phyloP scores from a whole-genome alignment of 37 sponge, comb jelly and placozoan genomes.

The Geodia barretti region DNA sequence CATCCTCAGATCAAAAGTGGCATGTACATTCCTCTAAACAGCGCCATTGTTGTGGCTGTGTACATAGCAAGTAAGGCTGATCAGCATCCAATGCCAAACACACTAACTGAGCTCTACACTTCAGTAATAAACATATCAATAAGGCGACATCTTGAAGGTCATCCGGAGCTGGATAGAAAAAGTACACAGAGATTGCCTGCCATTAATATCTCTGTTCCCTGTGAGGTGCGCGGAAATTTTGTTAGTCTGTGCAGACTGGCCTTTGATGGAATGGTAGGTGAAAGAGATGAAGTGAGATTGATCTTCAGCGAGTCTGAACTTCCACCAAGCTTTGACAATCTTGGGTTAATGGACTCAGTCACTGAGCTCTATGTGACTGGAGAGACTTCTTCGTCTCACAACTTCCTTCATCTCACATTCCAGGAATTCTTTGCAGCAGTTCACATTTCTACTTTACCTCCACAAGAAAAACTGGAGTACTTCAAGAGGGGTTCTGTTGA shows the following conservation, averaged over 20 bases:
- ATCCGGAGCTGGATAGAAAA: too few species aligned
- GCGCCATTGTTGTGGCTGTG: background rate
- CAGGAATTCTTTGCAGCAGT: constrained; percentile 24
- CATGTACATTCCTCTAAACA: constrained; percentile 10
- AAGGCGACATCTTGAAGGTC: background rate
- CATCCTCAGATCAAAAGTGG: background rate
- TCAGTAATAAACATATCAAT: background rate
- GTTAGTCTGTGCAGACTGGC: background rate
- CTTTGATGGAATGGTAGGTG: background rate
- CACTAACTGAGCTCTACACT: constrained; percentile 15
- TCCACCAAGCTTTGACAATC: background rate
- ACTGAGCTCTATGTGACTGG: background rate
- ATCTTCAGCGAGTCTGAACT: too few species aligned
- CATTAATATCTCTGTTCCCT: background rate
- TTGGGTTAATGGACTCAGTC: background rate
- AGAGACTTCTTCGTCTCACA: background rate
- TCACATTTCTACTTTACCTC: constrained; percentile 15
- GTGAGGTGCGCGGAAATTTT: background rate
- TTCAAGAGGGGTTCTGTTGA: too few species aligned
- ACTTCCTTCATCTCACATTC: background rate
- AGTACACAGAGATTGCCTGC: too few species aligned
- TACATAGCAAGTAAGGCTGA: background rate
- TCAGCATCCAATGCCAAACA: background rate
- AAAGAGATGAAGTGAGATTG: too few species aligned
- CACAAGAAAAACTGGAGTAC: too few species aligned